Percentiles rank a stretch among this genome's conserved stretches.
These are phyloP conservation scores for Decapterus maruadsi DNA, from an alignment of 2,797 vertebrate genomes.

Conservation along the genomic window DNA sequence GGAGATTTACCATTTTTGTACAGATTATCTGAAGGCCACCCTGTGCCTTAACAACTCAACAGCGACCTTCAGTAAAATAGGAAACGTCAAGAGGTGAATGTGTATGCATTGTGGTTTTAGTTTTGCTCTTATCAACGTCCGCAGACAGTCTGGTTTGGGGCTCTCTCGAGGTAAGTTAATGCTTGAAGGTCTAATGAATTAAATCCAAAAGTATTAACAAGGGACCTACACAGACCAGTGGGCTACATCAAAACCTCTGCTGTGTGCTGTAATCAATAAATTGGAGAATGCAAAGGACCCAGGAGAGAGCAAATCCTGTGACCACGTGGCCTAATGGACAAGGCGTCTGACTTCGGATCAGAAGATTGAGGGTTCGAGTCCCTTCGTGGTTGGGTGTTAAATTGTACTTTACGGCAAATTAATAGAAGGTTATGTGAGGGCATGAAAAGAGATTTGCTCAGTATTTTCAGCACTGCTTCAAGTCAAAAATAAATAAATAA, in stretches of 20 bases:
- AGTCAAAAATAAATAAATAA: background rate
- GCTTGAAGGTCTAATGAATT: no score
- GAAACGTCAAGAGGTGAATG: constrained; percentile 12
- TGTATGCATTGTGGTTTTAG: background rate
- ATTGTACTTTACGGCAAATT: no score
- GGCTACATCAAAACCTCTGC: no score
- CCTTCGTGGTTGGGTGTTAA: background rate
- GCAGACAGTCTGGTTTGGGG: background rate
- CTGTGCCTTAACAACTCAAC: background rate
- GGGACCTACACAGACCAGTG: no score
- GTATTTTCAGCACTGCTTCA: background rate
- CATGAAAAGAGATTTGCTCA: no score
- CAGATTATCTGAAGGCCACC: constrained; percentile 8
- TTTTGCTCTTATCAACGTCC: background rate
- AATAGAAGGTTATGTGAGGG: no score
- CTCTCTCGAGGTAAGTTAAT: no score
- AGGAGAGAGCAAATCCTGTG: background rate
- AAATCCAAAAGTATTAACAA: no score
- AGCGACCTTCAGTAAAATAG: constrained; percentile 30
- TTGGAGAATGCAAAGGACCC: no score
- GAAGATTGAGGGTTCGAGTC: constrained; percentile 6
- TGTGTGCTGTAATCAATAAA: no score
- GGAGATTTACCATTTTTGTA: constrained; percentile 24
- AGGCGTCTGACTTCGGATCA: constrained; percentile 22
- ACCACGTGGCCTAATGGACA: background rate